Conservation (phyloP, 35 echinoderm and acorn worm genomes). For the Lytechinus pictus region DNA sequence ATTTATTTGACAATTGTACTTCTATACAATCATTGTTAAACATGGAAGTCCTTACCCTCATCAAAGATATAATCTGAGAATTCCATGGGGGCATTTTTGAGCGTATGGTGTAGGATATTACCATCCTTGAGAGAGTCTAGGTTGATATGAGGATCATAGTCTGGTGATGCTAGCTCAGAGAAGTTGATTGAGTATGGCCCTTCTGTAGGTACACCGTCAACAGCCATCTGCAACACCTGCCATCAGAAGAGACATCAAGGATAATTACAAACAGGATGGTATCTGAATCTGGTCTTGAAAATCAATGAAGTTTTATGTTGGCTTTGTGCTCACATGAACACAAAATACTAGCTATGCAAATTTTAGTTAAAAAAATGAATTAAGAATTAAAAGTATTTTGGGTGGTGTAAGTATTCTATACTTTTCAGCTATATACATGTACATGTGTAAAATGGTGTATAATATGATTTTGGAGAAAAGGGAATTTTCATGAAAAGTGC, state of each 20-base stretch:
- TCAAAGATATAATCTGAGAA: constrained; percentile 58
- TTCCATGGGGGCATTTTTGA: constrained; percentile 43
- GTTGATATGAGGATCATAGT: constrained; percentile 92
- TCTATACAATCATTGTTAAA: too few relatives aligned
- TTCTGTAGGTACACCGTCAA: constrained; percentile 61
- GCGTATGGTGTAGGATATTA: constrained; percentile 37
- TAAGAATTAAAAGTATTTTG: too few relatives aligned
- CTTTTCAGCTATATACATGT: too few relatives aligned
- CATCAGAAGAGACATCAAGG: not conserved
- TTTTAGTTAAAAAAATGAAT: too few relatives aligned
- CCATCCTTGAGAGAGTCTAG: constrained; percentile 76
- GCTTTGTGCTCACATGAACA: not conserved
- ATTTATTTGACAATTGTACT: too few relatives aligned
- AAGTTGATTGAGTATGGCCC: constrained; percentile 67
- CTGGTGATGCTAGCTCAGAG: constrained; percentile 82
- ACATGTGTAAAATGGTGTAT: too few relatives aligned
- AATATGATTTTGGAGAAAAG: too few relatives aligned
- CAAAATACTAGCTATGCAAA: not conserved
- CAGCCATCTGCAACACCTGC: constrained; percentile 89
- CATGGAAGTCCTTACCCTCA: constrained; percentile 53
- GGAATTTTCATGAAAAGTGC: too few relatives aligned
- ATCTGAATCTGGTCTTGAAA: not conserved
- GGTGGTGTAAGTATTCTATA: too few relatives aligned
- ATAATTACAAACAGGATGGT: not conserved
- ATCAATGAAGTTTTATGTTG: not conserved